A percentile compares a stretch with the other conserved stretches of the same genome.
phyloP scores from a whole-genome alignment of 2,113 vertebrate genomes.

The Xenotilapia flavipinnis region DNA sequence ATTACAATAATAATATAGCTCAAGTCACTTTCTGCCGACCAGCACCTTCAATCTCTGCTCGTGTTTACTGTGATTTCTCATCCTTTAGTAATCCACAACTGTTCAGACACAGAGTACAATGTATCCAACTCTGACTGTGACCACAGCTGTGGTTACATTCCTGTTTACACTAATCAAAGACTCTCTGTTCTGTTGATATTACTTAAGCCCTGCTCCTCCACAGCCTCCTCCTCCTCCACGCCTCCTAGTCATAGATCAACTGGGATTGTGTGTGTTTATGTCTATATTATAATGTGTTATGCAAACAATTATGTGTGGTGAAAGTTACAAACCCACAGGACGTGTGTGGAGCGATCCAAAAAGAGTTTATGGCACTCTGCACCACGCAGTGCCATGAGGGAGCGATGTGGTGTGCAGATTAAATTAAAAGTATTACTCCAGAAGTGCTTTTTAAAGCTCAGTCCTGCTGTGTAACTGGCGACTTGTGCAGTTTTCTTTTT shows the following conservation, averaged over 20 bases:
- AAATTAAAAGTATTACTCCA: background rate
- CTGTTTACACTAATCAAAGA: slow-evolving; percentile 41
- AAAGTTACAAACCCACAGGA: background rate
- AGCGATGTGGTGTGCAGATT: background rate
- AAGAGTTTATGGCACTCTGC: background rate
- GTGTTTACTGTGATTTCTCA: background rate
- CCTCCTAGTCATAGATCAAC: background rate
- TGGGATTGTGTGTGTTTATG: background rate
- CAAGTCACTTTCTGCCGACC: background rate
- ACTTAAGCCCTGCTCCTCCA: background rate
- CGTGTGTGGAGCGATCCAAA: background rate
- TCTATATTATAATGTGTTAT: background rate
- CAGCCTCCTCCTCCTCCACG: background rate
- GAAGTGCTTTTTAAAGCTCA: too few relatives aligned
- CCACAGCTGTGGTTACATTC: slow-evolving; percentile 17
- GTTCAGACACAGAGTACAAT: background rate
- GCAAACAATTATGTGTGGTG: background rate
- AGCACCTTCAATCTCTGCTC: background rate
- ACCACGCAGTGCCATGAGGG: background rate
- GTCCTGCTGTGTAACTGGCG: background rate
- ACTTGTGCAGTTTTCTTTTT: background rate
- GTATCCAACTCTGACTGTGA: background rate
- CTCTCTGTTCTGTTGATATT: slow-evolving; percentile 4
- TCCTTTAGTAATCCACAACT: background rate
- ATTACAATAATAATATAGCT: background rate